Evolutionary conservation across 2,113 vertebrate species (phyloP), one percentile per base, ranked within the genome.

Genomic region (Hippocampus zosterae): DNA sequence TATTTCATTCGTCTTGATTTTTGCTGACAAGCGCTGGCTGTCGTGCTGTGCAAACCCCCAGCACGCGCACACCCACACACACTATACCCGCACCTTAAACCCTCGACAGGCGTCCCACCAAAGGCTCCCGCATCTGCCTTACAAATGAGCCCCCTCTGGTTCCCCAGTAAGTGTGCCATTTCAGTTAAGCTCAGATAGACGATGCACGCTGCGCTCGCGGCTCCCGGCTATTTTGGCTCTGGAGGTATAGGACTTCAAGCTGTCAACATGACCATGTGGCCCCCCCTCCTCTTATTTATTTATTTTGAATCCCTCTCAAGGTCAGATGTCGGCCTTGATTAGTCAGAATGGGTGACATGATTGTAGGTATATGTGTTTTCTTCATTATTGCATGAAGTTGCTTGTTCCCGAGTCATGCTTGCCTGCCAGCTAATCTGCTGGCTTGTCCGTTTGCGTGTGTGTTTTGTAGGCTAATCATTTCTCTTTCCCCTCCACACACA

Each of bases 1-100:
- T 73, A 88, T 88, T 87, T 90, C 88, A 90, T 91, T 89, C 88
- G 85, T 75, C 85, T 83, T 86, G 87, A 90, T 90, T 91, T 91
- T 85, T 89, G 88, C 89, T 88, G 89, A 92, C 91, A 91, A 88
- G 88, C 75, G 76, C 79, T 84, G 69, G 72, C 79, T 81, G 82
- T 73, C 84, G 27, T 86, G 78, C 82, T 82, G 79, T 75, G 85
- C 81, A 60, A 67, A 77, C 81, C 77, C 69, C 64, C 6, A 16
- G 16, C 64, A 6, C 15, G 3, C 63, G 25, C 41, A 41, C 65
- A 33, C 65, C 3, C 27, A 33, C 27, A 21, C 19, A 27, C 55
- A 23, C 21, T 19, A 41, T 46, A 33, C 65, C 3, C 27, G 18
- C 27, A 53, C 48, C 74, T 78, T 75, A 77, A 67, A 74, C 82